Conservation (phyloP, 2,888 invertebrate species). For the Epinotia brunnichana region DNA sequence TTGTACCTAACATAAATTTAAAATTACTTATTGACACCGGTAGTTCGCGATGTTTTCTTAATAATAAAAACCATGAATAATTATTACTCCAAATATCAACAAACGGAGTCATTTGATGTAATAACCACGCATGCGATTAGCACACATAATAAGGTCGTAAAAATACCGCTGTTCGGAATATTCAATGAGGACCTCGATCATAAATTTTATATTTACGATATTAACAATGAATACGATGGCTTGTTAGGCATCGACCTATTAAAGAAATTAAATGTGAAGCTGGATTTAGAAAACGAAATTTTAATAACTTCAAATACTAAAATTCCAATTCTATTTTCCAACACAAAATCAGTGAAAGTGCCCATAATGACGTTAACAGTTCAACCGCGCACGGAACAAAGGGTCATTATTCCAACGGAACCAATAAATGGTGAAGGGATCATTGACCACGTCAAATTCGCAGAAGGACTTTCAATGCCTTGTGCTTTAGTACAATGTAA, state of each 20-base stretch:
- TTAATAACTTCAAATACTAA: neutral
- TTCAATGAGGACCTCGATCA: neutral
- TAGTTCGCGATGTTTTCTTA: constrained; percentile 1
- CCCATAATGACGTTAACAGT: neutral
- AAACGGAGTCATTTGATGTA: constrained; percentile 1
- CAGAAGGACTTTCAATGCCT: neutral
- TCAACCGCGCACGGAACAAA: neutral
- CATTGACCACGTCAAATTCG: neutral
- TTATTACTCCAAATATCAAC: neutral
- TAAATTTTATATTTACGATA: neutral
- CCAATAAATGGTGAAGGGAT: neutral
- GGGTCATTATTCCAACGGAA: neutral
- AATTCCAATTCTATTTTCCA: neutral
- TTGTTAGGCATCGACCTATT: constrained; percentile 1
- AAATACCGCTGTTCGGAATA: neutral
- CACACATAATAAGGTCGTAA: neutral
- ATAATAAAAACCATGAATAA: neutral
- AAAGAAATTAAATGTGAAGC: neutral
- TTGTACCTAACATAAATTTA: neutral
- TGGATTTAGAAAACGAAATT: neutral
- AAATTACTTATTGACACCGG: constrained; percentile 1
- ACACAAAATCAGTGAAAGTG: neutral
- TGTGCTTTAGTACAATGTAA: neutral
- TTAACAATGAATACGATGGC: neutral
- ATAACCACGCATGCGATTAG: neutral